Evolutionary conservation across 1,140 invertebrate genomes (phyloP), one percentile per base, ranked within the genome.

Genomic region (Ceratosolen fusciceps): DNA sequence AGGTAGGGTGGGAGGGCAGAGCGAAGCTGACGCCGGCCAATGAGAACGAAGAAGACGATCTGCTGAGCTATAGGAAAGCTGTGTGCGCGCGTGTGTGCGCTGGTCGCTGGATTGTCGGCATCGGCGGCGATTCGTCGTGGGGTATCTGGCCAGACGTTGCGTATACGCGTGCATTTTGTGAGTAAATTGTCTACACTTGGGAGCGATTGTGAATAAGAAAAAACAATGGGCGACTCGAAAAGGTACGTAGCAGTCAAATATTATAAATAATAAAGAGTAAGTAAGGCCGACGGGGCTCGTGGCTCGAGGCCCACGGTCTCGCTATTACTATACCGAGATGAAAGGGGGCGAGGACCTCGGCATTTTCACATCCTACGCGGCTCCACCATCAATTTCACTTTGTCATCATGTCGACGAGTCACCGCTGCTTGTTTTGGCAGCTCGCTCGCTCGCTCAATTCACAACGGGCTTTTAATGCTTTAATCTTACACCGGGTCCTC

Each of bases 361-460:
- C 52, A 24, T 24, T 74, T 74, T 37, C 9, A 21, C 29, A 1
- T 54, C 16, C 74, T n/a, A 24, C 76, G 74, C 83, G 73, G 83
- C 68, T 71, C 68, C 80, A 84, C 84, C 83, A 82, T 87, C 87
- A 89, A 90, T 88, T 90, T 87, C 84, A 89, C 88, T 79, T 88
- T 90, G 89, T 90, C 89, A 90, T 90, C 89, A 90, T 90, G 88
- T 90, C 89, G 88, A 87, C 87, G 82, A 29, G 79, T 37, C 77
- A 81, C 74, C 77, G 81, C 74, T 81, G 83, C 78, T 86, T 85
- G 79, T 88, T 85, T 87, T 85, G 72, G 19, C 60, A 65, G 31
- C 60, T 37, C 16, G 19, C 21, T 31, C 8, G 16, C n/a, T 21
- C 7, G 7, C 1, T n/a, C 37, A 37, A 5, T 34, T 31, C 9